Conservation (phyloP, 2,797 vertebrate genomes). For the Sciurus carolinensis region DNA sequence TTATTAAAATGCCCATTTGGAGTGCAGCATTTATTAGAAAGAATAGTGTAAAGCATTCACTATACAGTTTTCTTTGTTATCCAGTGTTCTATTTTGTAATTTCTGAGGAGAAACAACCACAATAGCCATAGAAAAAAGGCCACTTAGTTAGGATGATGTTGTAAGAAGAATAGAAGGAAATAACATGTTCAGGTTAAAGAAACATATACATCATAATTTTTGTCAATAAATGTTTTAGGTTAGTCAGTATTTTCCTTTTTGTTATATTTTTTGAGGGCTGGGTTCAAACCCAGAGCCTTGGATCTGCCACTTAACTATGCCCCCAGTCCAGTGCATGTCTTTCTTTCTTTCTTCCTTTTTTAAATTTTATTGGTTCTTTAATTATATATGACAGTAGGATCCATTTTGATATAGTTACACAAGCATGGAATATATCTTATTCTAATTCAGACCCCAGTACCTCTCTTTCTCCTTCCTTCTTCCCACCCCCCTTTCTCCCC, state of each 20-base stretch:
- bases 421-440: too few relatives aligned
- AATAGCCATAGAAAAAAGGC: constrained; percentile 1
- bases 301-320: background rate
- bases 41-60: constrained; percentile 10
- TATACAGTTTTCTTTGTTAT: constrained; percentile 8
- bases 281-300: background rate
- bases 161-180: constrained; percentile 4
- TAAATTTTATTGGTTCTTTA: too few relatives aligned
- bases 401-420: too few relatives aligned
- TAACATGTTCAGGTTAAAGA: constrained; percentile 20
- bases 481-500: too few relatives aligned
- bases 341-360: background rate
- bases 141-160: constrained; percentile 13
- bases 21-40: background rate
- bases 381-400: too few relatives aligned
- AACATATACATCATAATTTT: constrained; percentile 16
- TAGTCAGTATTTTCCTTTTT: background rate
- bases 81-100: constrained; percentile 19
- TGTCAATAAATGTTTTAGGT: constrained; percentile 46
- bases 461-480: too few relatives aligned
- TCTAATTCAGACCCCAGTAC: too few relatives aligned
- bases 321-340: background rate
- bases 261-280: background rate
- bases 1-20: constrained; percentile 10
- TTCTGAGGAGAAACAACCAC: background rate